Percentiles rank a stretch among this genome's conserved stretches.
These are phyloP conservation scores for Lepetodrilus schrolli DNA, from an alignment of 2,888 invertebrate genomes.

Conservation along the genomic window DNA sequence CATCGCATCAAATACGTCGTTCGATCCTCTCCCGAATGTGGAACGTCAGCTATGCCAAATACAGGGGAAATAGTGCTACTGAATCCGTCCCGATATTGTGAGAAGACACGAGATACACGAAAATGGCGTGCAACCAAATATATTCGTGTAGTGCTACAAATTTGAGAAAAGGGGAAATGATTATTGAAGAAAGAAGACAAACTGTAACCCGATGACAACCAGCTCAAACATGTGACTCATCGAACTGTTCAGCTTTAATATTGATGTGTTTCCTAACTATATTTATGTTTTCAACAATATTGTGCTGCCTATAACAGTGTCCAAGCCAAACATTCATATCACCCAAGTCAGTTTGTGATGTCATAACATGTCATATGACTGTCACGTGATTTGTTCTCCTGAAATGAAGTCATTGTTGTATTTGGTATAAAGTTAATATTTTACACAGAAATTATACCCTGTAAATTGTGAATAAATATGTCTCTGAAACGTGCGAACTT, in stretches of 20 bases:
- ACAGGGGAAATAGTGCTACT: neutral
- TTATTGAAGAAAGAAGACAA: too few species aligned
- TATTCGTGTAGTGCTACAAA: neutral
- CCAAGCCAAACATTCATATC: neutral
- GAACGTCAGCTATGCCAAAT: neutral
- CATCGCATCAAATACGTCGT: too few species aligned
- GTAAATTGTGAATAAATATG: constrained; percentile 25
- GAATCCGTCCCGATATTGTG: constrained; percentile 20
- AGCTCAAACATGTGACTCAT: too few species aligned
- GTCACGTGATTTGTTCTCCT: neutral
- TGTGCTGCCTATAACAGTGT: neutral
- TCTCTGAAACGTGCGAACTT: too few species aligned
- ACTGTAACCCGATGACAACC: too few species aligned
- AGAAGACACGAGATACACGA: neutral
- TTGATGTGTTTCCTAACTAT: neutral
- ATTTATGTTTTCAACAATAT: neutral
- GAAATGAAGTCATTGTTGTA: neutral
- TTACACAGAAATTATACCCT: constrained; percentile 15
- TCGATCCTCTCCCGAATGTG: too few species aligned
- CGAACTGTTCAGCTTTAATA: neutral
- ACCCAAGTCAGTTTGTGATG: neutral
- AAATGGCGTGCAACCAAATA: neutral
- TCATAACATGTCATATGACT: neutral
- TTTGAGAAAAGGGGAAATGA: neutral
- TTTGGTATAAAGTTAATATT: neutral